Evolutionary conservation across 2,797 vertebrate species (phyloP).

Genomic region (Pelobates cultripes): DNA sequence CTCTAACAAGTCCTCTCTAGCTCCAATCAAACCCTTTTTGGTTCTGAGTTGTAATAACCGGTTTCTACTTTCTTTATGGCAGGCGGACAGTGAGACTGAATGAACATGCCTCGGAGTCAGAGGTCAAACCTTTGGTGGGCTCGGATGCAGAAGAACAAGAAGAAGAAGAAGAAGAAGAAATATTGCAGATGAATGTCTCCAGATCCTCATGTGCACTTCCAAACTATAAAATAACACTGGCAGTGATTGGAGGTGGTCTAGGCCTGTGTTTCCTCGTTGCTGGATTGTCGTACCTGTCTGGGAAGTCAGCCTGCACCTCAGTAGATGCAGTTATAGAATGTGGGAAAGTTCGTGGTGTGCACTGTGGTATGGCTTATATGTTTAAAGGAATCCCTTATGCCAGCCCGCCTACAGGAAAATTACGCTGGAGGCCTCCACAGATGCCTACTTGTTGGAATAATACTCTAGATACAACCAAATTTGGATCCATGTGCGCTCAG

Average conservation of each 20-base stretch:
- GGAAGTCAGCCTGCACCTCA: conserved; percentile 63
- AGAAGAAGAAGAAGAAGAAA: conserved; percentile 69
- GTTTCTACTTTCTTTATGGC: neutral
- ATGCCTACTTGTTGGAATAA: conserved; percentile 59
- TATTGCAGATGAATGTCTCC: conserved; percentile 64
- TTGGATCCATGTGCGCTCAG: conserved; percentile 73
- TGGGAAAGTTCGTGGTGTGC: conserved; percentile 61
- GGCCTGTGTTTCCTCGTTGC: conserved; percentile 67
- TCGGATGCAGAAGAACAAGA: conserved; percentile 66
- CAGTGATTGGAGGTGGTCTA: conserved; percentile 65
- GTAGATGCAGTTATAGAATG: conserved; percentile 66
- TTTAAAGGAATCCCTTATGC: conserved; percentile 80
- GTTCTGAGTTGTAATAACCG: no score
- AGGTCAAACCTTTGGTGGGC: conserved; percentile 80
- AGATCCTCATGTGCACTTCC: conserved; percentile 67
- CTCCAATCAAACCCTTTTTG: no score
- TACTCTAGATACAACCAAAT: conserved; percentile 62
- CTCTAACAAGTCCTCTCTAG: no score
- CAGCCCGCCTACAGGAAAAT: conserved; percentile 65
- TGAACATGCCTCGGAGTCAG: conserved; percentile 73
- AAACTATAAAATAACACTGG: conserved; percentile 69
- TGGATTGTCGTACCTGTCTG: conserved; percentile 74
- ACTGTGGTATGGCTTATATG: conserved; percentile 68
- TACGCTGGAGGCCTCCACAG: conserved; percentile 73
- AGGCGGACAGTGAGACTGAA: conserved; percentile 56